Base-by-base conservation (phyloP, 1,140 invertebrate genomes). In the Heliconius hermathena region DNA sequence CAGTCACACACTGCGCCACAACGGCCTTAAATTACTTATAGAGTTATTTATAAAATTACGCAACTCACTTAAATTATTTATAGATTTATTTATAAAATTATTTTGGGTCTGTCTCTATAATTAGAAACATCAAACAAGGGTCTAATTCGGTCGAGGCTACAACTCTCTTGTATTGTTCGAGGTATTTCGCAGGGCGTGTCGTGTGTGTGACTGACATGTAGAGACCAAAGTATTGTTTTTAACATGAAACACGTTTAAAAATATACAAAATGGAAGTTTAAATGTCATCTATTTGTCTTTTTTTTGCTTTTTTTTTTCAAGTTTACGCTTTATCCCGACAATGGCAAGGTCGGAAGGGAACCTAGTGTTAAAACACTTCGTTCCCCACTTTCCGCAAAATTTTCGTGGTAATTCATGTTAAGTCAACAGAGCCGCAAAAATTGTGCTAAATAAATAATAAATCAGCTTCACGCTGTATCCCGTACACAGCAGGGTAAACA, bases 91-190 rank as follows among this genome's bases (percentile, higher is more conserved):
- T 60, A 22, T 60, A 60, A 66, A 66, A 29, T 66, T 66, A 66
- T 1, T 66, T 66, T 26, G 9, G 60, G 26, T 66, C 26, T 16
- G 26, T 13, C 22, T 26, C 60, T 66, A 66, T 66, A 66, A 66
- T 66, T 66, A 66, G 60, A 66, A 66, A 66, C 29, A 66, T 16
- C 9, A 66, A 60, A 16, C n/a, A 29, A 66, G 60, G 60, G 60
- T 29, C 26, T 66, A 66, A 66, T 29, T 66, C 60, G 60, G 26
- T 66, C 60, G 60, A 66, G 60, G 60, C 11, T 29, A 29, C 9
- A 8, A 9, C n/a, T 13, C n/a, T 26, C 13, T 29, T 26, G 26
- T 66, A 66, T 66, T 66, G 60, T 66, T 9, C 26, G 22, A 29
- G 26, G 29, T 29, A 66, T 66, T 66, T 18, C 4, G 26, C 26